Evolutionary conservation across 2,113 vertebrate species (phyloP).

Genomic region (Nannobrachium achirus): DNA sequence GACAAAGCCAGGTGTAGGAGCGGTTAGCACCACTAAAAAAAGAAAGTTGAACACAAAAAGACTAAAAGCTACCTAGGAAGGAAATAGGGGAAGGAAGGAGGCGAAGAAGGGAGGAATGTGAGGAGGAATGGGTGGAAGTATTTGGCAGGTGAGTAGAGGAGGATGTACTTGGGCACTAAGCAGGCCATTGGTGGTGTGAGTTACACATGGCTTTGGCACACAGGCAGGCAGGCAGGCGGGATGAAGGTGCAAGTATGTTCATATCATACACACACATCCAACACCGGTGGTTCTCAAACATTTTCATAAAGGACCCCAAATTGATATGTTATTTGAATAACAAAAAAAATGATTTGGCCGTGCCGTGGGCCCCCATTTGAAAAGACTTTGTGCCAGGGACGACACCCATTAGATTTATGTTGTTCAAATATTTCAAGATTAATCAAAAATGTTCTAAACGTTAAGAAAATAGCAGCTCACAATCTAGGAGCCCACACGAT

Average conservation of each 20-base stretch:
- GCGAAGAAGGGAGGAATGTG: conserved; percentile 1
- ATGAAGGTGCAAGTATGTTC: conserved; percentile 68
- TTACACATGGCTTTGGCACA: conserved; percentile 72
- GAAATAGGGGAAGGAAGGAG: not conserved
- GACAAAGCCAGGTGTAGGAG: conserved; percentile 31
- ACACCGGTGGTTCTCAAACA: not conserved
- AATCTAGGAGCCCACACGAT: no score
- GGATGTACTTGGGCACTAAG: conserved; percentile 52
- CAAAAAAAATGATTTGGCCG: no score
- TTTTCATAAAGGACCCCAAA: no score
- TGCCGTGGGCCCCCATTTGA: no score
- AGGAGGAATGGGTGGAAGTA: conserved; percentile 24
- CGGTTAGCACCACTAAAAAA: no score
- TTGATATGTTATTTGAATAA: no score
- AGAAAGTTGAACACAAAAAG: no score
- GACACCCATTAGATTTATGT: no score
- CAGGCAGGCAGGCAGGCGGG: conserved; percentile 49
- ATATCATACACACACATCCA: conserved; percentile 19
- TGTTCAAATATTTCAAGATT: no score
- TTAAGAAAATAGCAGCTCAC: no score
- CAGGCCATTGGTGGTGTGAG: conserved; percentile 65
- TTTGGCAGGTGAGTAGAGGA: conserved; percentile 33
- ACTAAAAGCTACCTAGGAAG: conserved; percentile 10
- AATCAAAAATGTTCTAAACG: no score
- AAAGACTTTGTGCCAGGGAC: no score